Evolutionary conservation across 1,140 invertebrate genomes (phyloP).

Genomic region (Aporrectodea caliginosa): DNA sequence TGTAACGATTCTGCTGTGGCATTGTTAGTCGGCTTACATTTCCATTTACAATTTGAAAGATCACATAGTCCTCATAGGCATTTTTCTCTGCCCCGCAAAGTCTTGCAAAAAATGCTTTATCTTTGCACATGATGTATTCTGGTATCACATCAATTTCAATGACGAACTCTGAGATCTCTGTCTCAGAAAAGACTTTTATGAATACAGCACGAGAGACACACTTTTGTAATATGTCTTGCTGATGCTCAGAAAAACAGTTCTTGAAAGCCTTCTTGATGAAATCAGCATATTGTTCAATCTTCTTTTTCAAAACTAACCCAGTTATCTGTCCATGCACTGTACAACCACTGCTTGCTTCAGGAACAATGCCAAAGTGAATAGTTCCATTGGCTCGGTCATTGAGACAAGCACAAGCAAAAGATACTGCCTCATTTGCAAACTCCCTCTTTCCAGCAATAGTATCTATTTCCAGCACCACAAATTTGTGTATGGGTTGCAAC

Average conservation of each 20-base stretch:
- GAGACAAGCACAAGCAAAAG: constrained; percentile 19
- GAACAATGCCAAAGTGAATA: constrained; percentile 21
- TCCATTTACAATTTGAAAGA: constrained; percentile 12
- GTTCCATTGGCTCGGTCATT: constrained; percentile 27
- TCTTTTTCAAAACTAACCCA: neutral
- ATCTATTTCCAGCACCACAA: neutral
- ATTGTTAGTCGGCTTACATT: neutral
- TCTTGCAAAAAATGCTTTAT: constrained; percentile 23
- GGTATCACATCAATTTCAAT: constrained; percentile 24
- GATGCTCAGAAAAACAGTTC: constrained; percentile 12
- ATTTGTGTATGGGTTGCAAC: neutral
- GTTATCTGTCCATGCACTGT: constrained; percentile 5
- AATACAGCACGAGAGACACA: constrained; percentile 12
- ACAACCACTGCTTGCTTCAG: neutral
- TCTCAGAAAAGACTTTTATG: constrained; percentile 1
- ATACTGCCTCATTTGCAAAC: constrained; percentile 10
- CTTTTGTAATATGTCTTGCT: constrained; percentile 2
- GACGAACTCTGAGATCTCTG: constrained; percentile 2
- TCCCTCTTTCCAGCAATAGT: neutral
- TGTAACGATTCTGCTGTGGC: neutral
- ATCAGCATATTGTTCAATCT: neutral
- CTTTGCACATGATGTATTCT: constrained; percentile 1
- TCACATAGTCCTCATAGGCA: neutral
- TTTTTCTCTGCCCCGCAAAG: neutral
- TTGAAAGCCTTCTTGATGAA: constrained; percentile 5